Percentiles rank a stretch among this genome's conserved stretches.
Evolutionary conservation across 1,140 invertebrate species (phyloP).

Genomic region (Rhopalosiphum maidis): DNA sequence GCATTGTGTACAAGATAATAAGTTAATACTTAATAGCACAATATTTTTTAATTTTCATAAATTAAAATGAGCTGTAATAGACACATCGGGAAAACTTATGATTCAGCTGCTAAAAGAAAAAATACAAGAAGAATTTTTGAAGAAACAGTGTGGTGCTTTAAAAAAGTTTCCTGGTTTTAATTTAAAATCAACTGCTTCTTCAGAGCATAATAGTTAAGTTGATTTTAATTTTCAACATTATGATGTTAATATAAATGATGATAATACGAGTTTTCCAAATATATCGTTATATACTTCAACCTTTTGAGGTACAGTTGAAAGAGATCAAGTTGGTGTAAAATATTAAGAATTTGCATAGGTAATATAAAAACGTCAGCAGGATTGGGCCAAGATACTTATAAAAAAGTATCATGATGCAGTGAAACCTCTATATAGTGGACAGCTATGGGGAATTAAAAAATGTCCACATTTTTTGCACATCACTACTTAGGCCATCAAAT

Average conservation of each 20-base stretch:
- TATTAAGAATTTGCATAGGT: neutral
- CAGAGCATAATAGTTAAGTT: neutral
- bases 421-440: no score
- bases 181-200: neutral
- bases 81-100: neutral
- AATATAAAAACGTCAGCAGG: neutral
- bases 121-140: conserved; percentile 18
- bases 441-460: no score
- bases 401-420: no score
- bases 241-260: neutral
- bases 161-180: neutral
- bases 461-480: no score
- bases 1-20: no score
- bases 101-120: conserved; percentile 6
- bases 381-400: no score
- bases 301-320: neutral
- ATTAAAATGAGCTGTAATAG: neutral
- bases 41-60: neutral
- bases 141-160: conserved; percentile 7
- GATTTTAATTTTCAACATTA: neutral
- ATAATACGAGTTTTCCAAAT: neutral
- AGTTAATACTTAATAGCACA: no score
- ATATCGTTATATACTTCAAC: neutral
- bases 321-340: neutral
- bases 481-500: conserved; percentile 1